These are phyloP conservation scores for Desoria tigrina DNA, from an alignment of 2,888 invertebrate genomes.

Conservation along the genomic window DNA sequence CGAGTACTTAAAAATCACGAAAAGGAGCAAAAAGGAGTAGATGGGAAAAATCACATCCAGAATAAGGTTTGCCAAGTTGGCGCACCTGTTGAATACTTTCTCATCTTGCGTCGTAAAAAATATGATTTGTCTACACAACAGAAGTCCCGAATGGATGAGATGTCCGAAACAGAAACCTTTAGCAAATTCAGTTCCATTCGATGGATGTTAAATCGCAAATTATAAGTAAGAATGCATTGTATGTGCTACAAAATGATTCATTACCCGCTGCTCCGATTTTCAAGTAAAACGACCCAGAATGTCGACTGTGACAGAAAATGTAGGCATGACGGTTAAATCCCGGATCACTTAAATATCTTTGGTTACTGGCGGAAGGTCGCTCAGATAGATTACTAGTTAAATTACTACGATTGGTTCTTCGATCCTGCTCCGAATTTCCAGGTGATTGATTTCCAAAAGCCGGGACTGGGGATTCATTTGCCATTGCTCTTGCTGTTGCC, in stretches of 20 bases:
- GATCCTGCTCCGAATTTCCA: slow-evolving; percentile 16
- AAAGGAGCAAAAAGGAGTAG: slow-evolving; percentile 74
- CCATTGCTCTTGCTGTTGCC: slow-evolving; percentile 19
- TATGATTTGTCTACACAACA: slow-evolving; percentile 69
- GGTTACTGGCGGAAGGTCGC: neutral
- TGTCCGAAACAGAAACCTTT: slow-evolving; percentile 77
- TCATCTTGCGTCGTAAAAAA: slow-evolving; percentile 62
- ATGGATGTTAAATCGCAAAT: too few species aligned
- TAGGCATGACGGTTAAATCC: slow-evolving; percentile 46
- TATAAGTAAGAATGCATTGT: too few species aligned
- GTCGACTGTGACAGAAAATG: slow-evolving; percentile 67
- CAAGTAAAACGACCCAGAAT: slow-evolving; percentile 72
- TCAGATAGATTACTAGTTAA: neutral
- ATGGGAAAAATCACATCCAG: slow-evolving; percentile 70
- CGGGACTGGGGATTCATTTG: slow-evolving; percentile 8
- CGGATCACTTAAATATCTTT: neutral
- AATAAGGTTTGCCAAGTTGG: slow-evolving; percentile 64
- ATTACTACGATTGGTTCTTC: slow-evolving; percentile 18
- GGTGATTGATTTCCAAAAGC: slow-evolving; percentile 1
- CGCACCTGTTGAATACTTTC: slow-evolving; percentile 64
- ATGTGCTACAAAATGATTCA: neutral
- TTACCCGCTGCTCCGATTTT: slow-evolving; percentile 72
- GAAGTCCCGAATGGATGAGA: slow-evolving; percentile 71
- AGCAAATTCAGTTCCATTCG: too few species aligned
- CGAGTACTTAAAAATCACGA: slow-evolving; percentile 79